Evolutionary conservation across 2,113 vertebrate genomes (phyloP), one percentile per base, ranked within the genome.

Genomic region (Cranoglanis bouderius): DNA sequence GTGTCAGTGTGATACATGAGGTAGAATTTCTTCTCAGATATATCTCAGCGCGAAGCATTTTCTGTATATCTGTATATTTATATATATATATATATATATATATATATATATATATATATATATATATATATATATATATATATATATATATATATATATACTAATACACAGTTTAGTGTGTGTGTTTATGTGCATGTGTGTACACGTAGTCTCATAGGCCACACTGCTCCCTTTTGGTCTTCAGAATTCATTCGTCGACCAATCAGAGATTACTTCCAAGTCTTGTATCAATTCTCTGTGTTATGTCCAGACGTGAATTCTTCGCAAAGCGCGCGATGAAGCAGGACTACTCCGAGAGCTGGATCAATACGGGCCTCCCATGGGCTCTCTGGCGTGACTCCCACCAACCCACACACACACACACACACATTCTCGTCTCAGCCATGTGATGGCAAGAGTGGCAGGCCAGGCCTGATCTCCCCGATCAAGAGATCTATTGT

Each of bases 321-420:
- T 87, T 83, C 18, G 24, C 75, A 77, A 89, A 85, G 88, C 77
- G 61, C 49, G 38, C 59, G 40, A 72, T 72, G 65, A 59, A 78
- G 90, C 40, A 82, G 83, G 81, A 88, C 70, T 83, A 82, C 82
- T 78, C 88, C 81, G 63, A 88, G 78, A 85, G 49, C 84, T 70
- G 83, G 70, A 91, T 91, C 90, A 40, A 91, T 91, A 89, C 84
- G 53, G 85, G 85, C 90, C 88, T 91, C 88, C 83, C 88, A 75
- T 84, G 88, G 90, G 90, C 88, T 83, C 83, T 77, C 75, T 80
- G 49, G 78, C 51, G 49, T 88, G 78, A 89, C 70, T 63, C 87
- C 63, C 46, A 3, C 46, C 43, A 19, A 43, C 40, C 2, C 49
- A 80, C 77, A 78, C 14, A n/a, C 72, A 43, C 46, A 49, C 46